phyloP scores from a whole-genome alignment of 35 echinoderm and acorn worm species.

The Amphiura filiformis region DNA sequence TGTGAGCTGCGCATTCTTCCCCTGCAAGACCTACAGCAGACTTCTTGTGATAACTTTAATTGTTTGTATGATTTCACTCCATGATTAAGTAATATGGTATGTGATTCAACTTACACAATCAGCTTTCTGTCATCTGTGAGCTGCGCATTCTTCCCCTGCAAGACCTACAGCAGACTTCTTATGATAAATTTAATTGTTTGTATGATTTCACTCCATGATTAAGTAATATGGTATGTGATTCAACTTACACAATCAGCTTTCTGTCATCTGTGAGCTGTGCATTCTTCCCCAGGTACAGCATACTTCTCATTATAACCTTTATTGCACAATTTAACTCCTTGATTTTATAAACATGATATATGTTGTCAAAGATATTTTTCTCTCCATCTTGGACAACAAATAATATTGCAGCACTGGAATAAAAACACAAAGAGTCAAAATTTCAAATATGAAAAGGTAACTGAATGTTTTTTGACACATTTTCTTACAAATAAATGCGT shows the following conservation, averaged over 20 bases:
- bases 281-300: background rate
- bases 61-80: too few relatives aligned
- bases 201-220: too few relatives aligned
- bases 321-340: background rate
- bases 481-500: too few relatives aligned
- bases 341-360: background rate
- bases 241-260: constrained; percentile 11
- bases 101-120: background rate
- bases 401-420: background rate
- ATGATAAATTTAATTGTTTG: background rate
- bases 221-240: background rate
- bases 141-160: too few relatives aligned
- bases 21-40: background rate
- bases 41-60: background rate
- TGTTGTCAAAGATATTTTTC: background rate
- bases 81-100: too few relatives aligned
- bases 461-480: too few relatives aligned
- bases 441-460: too few relatives aligned
- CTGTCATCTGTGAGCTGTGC: constrained; percentile 5
- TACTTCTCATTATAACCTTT: background rate
- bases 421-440: background rate
- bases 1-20: background rate
- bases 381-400: background rate
- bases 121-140: background rate
- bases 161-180: background rate